phyloP scores from a whole-genome alignment of 2,888 invertebrate species.

The Luffia ferchaultella region DNA sequence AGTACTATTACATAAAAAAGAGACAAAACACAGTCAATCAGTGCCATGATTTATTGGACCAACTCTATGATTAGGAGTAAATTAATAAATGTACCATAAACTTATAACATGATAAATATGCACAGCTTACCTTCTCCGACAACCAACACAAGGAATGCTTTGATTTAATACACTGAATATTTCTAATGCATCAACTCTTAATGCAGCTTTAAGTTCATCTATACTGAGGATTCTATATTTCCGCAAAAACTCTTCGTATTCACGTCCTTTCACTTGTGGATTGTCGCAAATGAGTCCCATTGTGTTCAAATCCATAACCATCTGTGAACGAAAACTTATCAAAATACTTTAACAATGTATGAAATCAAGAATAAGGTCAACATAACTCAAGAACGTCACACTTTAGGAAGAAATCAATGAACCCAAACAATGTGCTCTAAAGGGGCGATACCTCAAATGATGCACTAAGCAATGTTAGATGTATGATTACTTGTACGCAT shows the following conservation, averaged over 20 bases:
- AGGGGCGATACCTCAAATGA: too few relatives aligned
- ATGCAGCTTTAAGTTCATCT: constrained; percentile 80
- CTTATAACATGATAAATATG: too few relatives aligned
- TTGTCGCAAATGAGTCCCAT: constrained; percentile 86
- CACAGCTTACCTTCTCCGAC: constrained; percentile 89
- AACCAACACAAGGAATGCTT: constrained; percentile 94
- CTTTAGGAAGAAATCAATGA: not conserved
- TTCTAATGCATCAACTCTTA: constrained; percentile 84
- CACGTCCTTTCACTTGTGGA: constrained; percentile 80
- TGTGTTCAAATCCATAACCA: constrained; percentile 92
- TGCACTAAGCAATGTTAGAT: too few relatives aligned
- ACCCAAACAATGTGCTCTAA: not conserved
- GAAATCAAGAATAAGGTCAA: constrained; percentile 2
- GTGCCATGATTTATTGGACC: too few relatives aligned
- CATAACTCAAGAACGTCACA: constrained; percentile 1
- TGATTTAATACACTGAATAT: constrained; percentile 87
- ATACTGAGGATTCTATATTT: constrained; percentile 81
- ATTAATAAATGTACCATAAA: too few relatives aligned
- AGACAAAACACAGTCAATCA: too few relatives aligned
- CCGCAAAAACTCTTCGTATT: constrained; percentile 84
- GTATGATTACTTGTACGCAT: too few relatives aligned
- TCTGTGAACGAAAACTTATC: constrained; percentile 62
- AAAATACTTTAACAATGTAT: not conserved
- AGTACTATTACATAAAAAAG: too few relatives aligned
- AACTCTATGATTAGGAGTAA: too few relatives aligned